Evolutionary conservation across 2,888 invertebrate species (phyloP), one percentile per base, ranked within the genome.

Genomic region (Drosophila rubida): DNA sequence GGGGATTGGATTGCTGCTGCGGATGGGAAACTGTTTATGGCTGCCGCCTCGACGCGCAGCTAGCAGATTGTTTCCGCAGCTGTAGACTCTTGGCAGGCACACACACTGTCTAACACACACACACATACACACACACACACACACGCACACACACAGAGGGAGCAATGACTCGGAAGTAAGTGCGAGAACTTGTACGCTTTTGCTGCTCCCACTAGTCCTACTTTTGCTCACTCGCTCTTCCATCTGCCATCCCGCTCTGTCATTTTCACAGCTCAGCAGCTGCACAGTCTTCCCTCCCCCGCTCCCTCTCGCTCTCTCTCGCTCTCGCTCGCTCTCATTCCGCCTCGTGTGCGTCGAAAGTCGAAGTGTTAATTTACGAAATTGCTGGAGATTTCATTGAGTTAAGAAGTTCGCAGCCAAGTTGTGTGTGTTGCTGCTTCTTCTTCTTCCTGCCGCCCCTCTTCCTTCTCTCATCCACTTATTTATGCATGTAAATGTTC

Each of bases 281-380:
- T 57, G 58, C 55, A 64, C 41, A 65, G 49, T 54, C 41, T 41
- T 22, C 3, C 27, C n/a, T n/a, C n/a, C 65, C 13, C 39, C 37
- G 19, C 41, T 42, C 13, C 14, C 1, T 30, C 16, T 32, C n/a
- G 11, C 3, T 32, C n/a, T 30, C 30, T 30, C 11, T 27, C 2
- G 7, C 27, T 9, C 27, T 27, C 11, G 3, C 30, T 11, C 30
- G 9, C 30, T 4, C 11, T 30, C 30, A 2, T 11, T 30, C 30
- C 9, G 4, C 4, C 32, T 19, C 19, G 19, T 19, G 19, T 32
- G 32, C 32, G 32, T 32, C 32, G 32, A 13, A 30, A 68, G 72
- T 61, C 83, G 60, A 83, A 88, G 84, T 85, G 84, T 85, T 85
- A 88, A 85, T 85, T 85, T 85, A 85, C 88, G 77, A 86, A 85